Base-by-base conservation (phyloP, 2,113 vertebrate genomes). In the Mus spicilegus region DNA sequence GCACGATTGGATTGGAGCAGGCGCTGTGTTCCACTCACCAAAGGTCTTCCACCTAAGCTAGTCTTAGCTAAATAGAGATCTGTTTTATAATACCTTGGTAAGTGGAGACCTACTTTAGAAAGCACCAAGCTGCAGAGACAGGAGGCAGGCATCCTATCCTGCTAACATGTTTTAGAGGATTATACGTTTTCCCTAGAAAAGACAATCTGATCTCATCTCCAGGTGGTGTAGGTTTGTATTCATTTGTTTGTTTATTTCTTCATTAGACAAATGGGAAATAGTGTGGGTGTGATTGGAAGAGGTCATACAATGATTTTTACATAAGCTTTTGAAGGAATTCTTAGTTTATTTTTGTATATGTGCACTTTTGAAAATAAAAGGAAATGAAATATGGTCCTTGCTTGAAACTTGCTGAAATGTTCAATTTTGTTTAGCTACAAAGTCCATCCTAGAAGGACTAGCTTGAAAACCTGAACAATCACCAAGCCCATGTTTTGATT, bases 271-370 rank as follows among this genome's bases (percentile, higher is more conserved):
- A 89, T 76, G 67, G 58, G 58, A 80, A 88, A 88, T 46, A 93
- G 9, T 46, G 39, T 14, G 49, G 7, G 12, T 54, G 12, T 73
- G 14, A 9, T 7, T 65, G 39, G 36, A 49, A 51, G n/a, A 96
- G 36, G 42, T 69, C 46, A 69, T 63, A 10, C 63, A 90, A 33
- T 69, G 81, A 20, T 46, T 12, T 78, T 61, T 87, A 65, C 72
- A 61, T 39, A 67, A n/a, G 58, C 22, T 93, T 92, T 70, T 90
- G 49, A 94, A 88, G 85, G 72, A 51, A 92, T 80, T 84, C 85
- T 86, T 22, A 76, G 80, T 24, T 49, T n/a, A 89, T 73, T 51
- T 19, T 63, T 87, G 54, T 2, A 80, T 7, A n/a, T 75, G 7
- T 89, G 20, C 1, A 65, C 49, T 84, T 7, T 11, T 84, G 51